Conservation (phyloP, 2,888 invertebrate species). For the Andrena marginata region DNA sequence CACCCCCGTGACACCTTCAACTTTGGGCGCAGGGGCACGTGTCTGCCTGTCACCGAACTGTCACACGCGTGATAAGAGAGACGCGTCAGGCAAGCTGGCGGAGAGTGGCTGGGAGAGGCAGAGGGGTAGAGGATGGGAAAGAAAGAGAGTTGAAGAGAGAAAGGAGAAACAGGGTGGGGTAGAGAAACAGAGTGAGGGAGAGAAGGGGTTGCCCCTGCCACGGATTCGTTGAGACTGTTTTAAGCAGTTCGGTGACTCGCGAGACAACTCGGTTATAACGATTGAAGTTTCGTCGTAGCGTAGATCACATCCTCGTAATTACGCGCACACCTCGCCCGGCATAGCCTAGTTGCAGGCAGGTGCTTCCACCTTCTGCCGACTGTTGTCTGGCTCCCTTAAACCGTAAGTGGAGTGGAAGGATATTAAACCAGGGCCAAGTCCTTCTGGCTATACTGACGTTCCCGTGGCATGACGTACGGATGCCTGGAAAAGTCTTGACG, state of each 20-base stretch:
- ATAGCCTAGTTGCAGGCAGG: slow-evolving; percentile 16
- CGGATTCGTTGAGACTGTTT: slow-evolving; percentile 67
- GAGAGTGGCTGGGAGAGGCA: no score
- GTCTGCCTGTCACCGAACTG: slow-evolving; percentile 56
- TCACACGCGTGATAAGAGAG: slow-evolving; percentile 41
- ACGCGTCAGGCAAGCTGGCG: neutral
- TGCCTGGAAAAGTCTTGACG: slow-evolving; percentile 51
- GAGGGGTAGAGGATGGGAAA: no score
- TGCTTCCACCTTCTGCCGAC: slow-evolving; percentile 30
- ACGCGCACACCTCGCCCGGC: slow-evolving; percentile 56
- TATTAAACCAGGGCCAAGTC: slow-evolving; percentile 42
- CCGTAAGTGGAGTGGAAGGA: slow-evolving; percentile 43
- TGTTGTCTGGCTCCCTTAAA: slow-evolving; percentile 50
- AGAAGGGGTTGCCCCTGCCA: slow-evolving; percentile 16
- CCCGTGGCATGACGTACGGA: slow-evolving; percentile 49
- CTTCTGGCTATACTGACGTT: slow-evolving; percentile 55
- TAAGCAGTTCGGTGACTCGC: slow-evolving; percentile 66
- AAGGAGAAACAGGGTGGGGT: neutral
- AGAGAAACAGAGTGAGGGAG: neutral
- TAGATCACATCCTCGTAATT: slow-evolving; percentile 74
- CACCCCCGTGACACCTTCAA: slow-evolving; percentile 60
- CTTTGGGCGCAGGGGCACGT: slow-evolving; percentile 62
- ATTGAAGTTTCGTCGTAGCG: slow-evolving; percentile 77
- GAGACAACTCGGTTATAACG: slow-evolving; percentile 79
- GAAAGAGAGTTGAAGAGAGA: no score